Evolutionary conservation across 2,888 invertebrate genomes (phyloP).

Genomic region (Fragum fragum): DNA sequence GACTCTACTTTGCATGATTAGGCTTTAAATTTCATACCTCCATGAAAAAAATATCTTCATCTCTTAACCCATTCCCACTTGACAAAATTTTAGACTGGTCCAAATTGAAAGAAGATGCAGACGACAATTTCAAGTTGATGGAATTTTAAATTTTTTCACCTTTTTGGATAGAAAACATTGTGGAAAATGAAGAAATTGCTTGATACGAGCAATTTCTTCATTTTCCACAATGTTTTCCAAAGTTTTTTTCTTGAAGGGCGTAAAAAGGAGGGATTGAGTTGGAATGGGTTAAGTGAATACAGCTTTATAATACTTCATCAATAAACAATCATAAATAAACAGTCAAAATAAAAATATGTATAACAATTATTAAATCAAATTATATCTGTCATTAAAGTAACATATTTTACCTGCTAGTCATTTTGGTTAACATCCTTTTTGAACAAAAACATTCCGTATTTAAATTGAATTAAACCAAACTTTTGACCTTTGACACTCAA

Average conservation of each 20-base stretch:
- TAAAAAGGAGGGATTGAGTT: too few species aligned
- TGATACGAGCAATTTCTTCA: neutral
- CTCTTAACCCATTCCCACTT: too few species aligned
- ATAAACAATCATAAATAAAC: neutral
- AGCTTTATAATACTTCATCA: neutral
- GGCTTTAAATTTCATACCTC: too few species aligned
- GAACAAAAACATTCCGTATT: neutral
- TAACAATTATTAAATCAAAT: neutral
- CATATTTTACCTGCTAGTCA: constrained; percentile 2
- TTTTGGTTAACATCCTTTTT: neutral
- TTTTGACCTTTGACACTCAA: constrained; percentile 24
- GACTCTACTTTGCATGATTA: too few species aligned
- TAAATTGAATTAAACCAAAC: constrained; percentile 14
- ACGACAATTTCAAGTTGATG: too few species aligned
- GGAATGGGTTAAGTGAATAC: neutral
- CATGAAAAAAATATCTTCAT: too few species aligned
- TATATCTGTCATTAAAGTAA: neutral
- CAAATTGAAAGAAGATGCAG: too few species aligned
- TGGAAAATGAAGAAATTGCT: too few species aligned
- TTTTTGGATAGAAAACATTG: too few species aligned
- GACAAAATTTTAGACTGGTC: too few species aligned
- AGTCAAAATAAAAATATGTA: too few species aligned
- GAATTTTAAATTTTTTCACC: too few species aligned
- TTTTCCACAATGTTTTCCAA: neutral
- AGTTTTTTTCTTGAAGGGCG: neutral